Percentiles rank a stretch among this genome's conserved stretches.
Evolutionary conservation across 2,113 vertebrate species (phyloP).

Genomic region (Todiramphus chloris): DNA sequence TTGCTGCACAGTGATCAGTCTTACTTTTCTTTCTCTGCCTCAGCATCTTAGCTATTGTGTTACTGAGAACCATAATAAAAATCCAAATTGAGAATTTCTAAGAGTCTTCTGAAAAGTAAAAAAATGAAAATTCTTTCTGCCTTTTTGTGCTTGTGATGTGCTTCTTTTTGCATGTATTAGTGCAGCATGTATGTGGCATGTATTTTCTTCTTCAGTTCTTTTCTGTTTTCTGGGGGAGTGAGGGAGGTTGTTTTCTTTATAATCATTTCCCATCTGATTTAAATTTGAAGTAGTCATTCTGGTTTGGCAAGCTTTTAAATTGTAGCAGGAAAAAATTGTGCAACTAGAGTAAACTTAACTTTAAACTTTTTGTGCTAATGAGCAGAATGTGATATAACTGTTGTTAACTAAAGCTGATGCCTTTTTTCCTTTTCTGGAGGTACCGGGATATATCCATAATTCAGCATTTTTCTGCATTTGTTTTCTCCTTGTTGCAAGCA

Average conservation of each 20-base stretch:
- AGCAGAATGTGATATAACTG: background rate
- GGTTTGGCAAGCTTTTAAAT: background rate
- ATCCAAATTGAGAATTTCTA: background rate
- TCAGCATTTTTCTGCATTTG: background rate
- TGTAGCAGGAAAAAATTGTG: conserved; percentile 31
- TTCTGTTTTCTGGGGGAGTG: background rate
- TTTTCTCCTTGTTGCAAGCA: background rate
- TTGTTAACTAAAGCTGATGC: background rate
- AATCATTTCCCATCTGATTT: conserved; percentile 30
- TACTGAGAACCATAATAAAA: background rate
- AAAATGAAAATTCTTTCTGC: background rate
- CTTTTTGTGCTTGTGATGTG: background rate
- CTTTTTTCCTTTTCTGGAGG: conserved; percentile 24
- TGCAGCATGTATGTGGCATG: background rate
- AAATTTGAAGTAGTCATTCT: conserved; percentile 48
- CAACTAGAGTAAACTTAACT: conserved; percentile 20
- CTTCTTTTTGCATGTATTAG: background rate
- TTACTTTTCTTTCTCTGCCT: background rate
- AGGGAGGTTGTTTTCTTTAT: background rate
- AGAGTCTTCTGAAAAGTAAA: background rate
- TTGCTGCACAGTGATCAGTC: background rate
- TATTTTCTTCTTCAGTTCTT: background rate
- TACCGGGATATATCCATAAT: conserved; percentile 14
- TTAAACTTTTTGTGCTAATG: background rate
- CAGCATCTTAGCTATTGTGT: background rate